Evolutionary conservation across 2,113 vertebrate species (phyloP).

Genomic region (Corythornis madagascariensis): DNA sequence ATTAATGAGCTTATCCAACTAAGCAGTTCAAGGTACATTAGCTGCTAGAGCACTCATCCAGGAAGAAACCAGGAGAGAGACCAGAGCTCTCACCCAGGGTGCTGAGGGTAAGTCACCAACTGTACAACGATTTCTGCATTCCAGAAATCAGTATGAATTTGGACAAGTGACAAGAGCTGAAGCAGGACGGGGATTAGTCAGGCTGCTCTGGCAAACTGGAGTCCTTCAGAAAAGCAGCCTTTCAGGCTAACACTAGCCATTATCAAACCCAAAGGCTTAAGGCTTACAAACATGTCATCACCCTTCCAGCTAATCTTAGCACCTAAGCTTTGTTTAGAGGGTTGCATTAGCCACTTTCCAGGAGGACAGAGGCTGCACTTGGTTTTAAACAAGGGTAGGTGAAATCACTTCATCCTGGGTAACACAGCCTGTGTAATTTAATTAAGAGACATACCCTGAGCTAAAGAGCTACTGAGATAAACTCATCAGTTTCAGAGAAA

Average conservation of each 20-base stretch:
- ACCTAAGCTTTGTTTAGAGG: conserved; percentile 10
- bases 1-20: conserved; percentile 65
- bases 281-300: neutral
- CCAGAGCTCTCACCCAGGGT: neutral
- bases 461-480: conserved; percentile 58
- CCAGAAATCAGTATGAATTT: conserved; percentile 1
- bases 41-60: conserved; percentile 1
- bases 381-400: neutral
- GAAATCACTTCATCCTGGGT: neutral
- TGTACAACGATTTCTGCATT: neutral
- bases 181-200: neutral
- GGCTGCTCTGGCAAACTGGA: neutral
- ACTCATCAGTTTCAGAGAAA: conserved; percentile 55
- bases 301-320: neutral
- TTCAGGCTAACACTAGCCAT: neutral
- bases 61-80: neutral
- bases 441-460: conserved; percentile 35
- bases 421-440: conserved; percentile 23
- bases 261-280: neutral
- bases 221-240: neutral
- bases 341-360: neutral
- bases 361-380: neutral
- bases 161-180: neutral
- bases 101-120: neutral
- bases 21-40: conserved; percentile 59